Evolutionary conservation across 2,888 invertebrate genomes (phyloP).

Genomic region (Isoperla grammatica): DNA sequence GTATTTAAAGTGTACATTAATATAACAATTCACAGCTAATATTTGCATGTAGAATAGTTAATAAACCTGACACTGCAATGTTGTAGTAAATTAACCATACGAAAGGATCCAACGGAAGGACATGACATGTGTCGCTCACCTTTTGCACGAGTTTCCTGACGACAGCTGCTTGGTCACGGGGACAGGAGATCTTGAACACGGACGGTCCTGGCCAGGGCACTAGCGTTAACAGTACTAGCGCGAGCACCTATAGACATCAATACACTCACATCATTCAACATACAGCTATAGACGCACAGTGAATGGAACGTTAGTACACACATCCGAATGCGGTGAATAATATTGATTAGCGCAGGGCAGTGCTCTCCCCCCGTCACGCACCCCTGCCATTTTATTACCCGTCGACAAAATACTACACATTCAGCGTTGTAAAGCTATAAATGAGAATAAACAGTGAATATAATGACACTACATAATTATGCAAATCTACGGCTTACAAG

Average conservation of each 20-base stretch:
- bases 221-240: slow-evolving; percentile 72
- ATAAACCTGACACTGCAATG: too few relatives aligned
- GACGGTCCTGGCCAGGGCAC: slow-evolving; percentile 86
- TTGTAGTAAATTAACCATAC: too few relatives aligned
- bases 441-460: background rate
- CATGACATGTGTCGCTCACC: too few relatives aligned
- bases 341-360: background rate
- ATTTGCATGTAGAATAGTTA: too few relatives aligned
- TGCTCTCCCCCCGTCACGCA: background rate
- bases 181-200: slow-evolving; percentile 80
- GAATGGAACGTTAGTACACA: too few relatives aligned
- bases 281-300: too few relatives aligned
- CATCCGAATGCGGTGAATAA: background rate
- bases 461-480: too few relatives aligned
- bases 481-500: too few relatives aligned
- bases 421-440: background rate
- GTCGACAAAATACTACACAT: background rate
- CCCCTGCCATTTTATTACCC: background rate
- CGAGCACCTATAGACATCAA: slow-evolving; percentile 56
- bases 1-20: too few relatives aligned
- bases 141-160: slow-evolving; percentile 82
- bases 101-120: too few relatives aligned
- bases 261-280: too few relatives aligned
- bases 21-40: too few relatives aligned
- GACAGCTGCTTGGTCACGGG: slow-evolving; percentile 81